phyloP scores from a whole-genome alignment of 2,797 vertebrate species.

The Lates japonicus region DNA sequence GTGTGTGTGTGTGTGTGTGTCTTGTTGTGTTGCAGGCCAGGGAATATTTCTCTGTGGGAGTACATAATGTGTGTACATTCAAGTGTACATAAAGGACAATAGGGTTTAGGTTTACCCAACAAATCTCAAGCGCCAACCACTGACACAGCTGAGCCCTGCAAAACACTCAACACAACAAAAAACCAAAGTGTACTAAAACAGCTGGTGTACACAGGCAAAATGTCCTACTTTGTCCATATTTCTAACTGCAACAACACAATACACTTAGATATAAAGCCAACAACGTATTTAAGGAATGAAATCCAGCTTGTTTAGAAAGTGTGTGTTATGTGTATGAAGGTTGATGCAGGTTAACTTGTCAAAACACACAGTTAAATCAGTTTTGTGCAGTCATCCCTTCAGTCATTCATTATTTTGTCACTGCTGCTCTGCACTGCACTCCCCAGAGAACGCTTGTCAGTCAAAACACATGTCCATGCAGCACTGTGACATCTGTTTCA shows the following conservation, averaged over 20 bases:
- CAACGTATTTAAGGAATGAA: constrained; percentile 14
- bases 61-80: constrained; percentile 28
- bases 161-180: constrained; percentile 24
- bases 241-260: neutral
- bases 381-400: neutral
- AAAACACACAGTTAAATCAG: neutral
- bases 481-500: neutral
- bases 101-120: constrained; percentile 33
- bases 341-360: neutral
- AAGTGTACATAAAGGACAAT: constrained; percentile 45
- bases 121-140: constrained; percentile 42
- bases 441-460: constrained; percentile 6
- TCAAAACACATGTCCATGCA: constrained; percentile 1
- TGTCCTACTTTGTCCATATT: constrained; percentile 14
- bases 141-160: constrained; percentile 47
- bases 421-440: neutral
- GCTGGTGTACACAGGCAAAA: constrained; percentile 38
- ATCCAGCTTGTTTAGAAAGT: constrained; percentile 22
- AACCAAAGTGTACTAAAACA: constrained; percentile 27
- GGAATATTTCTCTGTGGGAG: constrained; percentile 23
- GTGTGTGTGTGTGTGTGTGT: constrained; percentile 27
- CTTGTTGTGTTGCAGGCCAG: constrained; percentile 21
- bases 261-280: neutral
- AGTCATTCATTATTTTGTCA: neutral
- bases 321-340: neutral